Base-by-base conservation (phyloP, 2,797 vertebrate genomes). In the Sebastiscus albofasciatus region DNA sequence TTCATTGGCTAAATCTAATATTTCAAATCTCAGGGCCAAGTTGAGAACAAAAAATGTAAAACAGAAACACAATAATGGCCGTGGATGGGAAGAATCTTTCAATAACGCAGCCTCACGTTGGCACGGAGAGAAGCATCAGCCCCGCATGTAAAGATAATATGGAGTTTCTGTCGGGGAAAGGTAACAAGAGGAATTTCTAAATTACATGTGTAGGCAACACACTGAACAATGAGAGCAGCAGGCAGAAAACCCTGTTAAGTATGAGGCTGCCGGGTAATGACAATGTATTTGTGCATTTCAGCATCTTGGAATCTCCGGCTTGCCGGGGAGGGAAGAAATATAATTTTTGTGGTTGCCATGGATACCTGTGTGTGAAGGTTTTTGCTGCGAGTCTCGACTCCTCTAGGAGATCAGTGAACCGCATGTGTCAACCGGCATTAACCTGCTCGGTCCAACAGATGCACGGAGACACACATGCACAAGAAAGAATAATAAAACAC, bases 281-380 rank as follows among this genome's bases (percentile, higher is more conserved):
- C 93, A 94, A 93, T 89, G 83, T 93, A 93, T 94, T 93, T 96
- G 93, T 93, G 92, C 91, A 94, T 95, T 94, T 94, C 93, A 92
- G 88, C 87, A 90, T 93, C 86, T 81, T 86, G 72, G 88, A 94
- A 94, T 95, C 90, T 93, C 87, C 72, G 70, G 84, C 86, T 92
- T 83, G 85, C 88, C 8, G 46, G 87, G 83, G 78, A 88, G 89
- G 88, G 87, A 88, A 81, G 83, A 88, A 94, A 94, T 90, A 93
- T 93, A 77, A 86, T 93, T 92, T 93, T 90, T 91, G 86, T 87
- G 86, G 95, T 96, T 96, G 85, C 95, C 94, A 96, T 96, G 94
- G 95, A 93, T 95, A 96, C 95, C 89, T 91, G 84, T 34, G 58
- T 85, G 87, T 90, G 90, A 95, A 93, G 90, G 93, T 91, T 86